These are phyloP conservation scores for Nesometra sesokonis DNA, from an alignment of 35 echinoderm and acorn worm genomes.

Conservation along the genomic window DNA sequence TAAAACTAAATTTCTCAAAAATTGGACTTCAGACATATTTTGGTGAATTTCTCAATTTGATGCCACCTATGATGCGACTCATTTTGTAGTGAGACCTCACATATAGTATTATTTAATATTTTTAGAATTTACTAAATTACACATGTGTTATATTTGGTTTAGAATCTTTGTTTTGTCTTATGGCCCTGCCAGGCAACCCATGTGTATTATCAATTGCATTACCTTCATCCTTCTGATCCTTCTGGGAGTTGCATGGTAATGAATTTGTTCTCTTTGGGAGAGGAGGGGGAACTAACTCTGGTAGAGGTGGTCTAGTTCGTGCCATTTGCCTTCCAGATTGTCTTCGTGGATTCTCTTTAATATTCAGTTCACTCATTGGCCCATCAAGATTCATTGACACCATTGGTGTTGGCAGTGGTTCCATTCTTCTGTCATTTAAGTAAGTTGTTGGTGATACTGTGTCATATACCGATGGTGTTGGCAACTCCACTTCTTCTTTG, in stretches of 20 bases:
- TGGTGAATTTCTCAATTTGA: no score
- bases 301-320: background rate
- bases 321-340: background rate
- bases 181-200: background rate
- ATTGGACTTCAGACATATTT: no score
- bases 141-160: background rate
- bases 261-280: background rate
- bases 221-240: background rate
- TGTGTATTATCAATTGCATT: background rate
- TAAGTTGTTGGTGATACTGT: background rate
- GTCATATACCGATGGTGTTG: background rate
- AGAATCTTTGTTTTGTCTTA: background rate
- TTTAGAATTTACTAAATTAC: background rate
- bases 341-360: background rate
- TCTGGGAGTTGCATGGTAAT: background rate
- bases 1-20: no score
- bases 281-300: background rate
- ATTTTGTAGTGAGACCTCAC: no score
- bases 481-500: background rate
- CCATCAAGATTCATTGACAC: background rate
- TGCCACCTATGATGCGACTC: no score
- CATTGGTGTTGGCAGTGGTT: background rate
- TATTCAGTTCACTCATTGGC: background rate
- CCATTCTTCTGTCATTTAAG: background rate
- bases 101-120: no score